Evolutionary conservation across 2,888 invertebrate species (phyloP).

Genomic region (Bellardia pandia): DNA sequence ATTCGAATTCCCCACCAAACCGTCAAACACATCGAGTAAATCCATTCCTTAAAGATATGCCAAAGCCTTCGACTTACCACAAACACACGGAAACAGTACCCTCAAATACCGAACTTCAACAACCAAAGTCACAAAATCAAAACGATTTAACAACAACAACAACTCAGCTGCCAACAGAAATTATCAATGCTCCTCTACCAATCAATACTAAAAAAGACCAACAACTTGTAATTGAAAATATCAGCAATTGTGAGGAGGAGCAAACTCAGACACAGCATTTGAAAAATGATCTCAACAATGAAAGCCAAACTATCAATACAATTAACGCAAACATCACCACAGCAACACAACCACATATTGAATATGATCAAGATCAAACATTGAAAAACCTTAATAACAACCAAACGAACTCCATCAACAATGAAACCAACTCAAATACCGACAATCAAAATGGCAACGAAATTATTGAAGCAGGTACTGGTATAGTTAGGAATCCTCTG

Average conservation of each 20-base stretch:
- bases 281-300: conserved; percentile 71
- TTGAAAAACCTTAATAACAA: conserved; percentile 68
- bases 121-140: conserved; percentile 70
- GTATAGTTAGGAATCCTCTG: conserved; percentile 87
- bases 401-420: conserved; percentile 73
- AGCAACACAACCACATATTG: conserved; percentile 33
- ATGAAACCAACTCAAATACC: conserved; percentile 75
- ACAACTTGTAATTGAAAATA: conserved; percentile 56
- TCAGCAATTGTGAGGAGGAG: conserved; percentile 26
- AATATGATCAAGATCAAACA: conserved; percentile 70
- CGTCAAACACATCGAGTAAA: conserved; percentile 85
- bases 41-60: conserved; percentile 87
- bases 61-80: conserved; percentile 79
- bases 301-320: conserved; percentile 47
- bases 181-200: conserved; percentile 55
- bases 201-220: conserved; percentile 54
- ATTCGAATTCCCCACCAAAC: conserved; percentile 81
- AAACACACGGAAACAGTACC: conserved; percentile 64
- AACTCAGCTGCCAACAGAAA: conserved; percentile 67
- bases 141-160: conserved; percentile 47
- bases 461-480: conserved; percentile 84
- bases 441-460: conserved; percentile 83
- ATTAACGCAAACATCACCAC: conserved; percentile 7
- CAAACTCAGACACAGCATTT: conserved; percentile 55
- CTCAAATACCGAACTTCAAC: conserved; percentile 46